Evolutionary conservation across 2,888 invertebrate genomes (phyloP).

Genomic region (Exocentrus adspersus): DNA sequence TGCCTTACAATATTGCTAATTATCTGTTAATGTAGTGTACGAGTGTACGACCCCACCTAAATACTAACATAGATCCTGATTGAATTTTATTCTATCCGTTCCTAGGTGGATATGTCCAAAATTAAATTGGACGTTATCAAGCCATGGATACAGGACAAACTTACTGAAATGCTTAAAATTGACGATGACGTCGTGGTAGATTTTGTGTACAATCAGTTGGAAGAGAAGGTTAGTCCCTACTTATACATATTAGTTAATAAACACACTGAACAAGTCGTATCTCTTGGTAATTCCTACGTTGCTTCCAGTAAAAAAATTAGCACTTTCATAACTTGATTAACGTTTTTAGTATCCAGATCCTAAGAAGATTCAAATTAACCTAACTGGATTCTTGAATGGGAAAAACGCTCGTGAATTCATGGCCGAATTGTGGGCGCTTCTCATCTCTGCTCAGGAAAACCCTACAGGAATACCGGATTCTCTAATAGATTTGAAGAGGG

Average conservation of each 20-base stretch:
- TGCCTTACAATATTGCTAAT: too few relatives aligned
- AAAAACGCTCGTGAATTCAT: conserved; percentile 97
- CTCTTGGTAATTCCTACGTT: too few relatives aligned
- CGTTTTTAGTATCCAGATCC: conserved; percentile 90
- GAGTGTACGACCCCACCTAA: too few relatives aligned
- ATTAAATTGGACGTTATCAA: conserved; percentile 97
- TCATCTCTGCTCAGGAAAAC: conserved; percentile 95
- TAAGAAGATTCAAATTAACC: conserved; percentile 99
- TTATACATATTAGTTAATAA: conserved; percentile 24
- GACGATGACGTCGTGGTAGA: conserved; percentile 99
- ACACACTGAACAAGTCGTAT: neutral
- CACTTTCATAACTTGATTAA: too few relatives aligned
- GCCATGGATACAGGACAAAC: conserved; percentile 98
- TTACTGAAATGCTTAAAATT: conserved; percentile 95
- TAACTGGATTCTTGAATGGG: conserved; percentile 98
- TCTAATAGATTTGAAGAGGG: conserved; percentile 95
- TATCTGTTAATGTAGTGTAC: too few relatives aligned
- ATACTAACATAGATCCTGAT: too few relatives aligned
- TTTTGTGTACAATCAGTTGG: conserved; percentile 98
- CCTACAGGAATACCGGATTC: conserved; percentile 95
- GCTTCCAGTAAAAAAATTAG: too few relatives aligned
- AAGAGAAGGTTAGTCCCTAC: conserved; percentile 79
- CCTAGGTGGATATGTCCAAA: conserved; percentile 95
- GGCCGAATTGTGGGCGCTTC: conserved; percentile 95
- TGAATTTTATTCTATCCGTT: too few relatives aligned